phyloP scores from a whole-genome alignment of 1,140 invertebrate genomes.

The Heliconius eleuchia region DNA sequence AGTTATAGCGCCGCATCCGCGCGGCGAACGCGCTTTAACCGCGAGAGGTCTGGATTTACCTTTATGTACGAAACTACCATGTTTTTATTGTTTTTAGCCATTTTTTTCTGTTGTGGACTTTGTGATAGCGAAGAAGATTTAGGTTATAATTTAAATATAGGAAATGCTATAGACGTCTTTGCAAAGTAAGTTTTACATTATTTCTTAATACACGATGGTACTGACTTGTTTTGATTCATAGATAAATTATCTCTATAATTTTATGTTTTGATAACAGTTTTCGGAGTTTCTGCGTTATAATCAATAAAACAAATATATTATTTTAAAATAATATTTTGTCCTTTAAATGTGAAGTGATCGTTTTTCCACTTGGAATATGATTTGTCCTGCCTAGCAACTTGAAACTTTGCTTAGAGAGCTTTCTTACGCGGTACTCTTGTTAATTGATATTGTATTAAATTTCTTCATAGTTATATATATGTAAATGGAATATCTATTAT shows the following conservation, averaged over 20 bases:
- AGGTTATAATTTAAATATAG: slow-evolving; percentile 67
- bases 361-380: neutral
- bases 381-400: neutral
- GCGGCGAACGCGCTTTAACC: slow-evolving; percentile 41
- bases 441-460: neutral
- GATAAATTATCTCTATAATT: slow-evolving; percentile 12
- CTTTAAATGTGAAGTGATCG: neutral
- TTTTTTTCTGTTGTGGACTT: slow-evolving; percentile 51
- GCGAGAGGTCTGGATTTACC: slow-evolving; percentile 11
- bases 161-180: slow-evolving; percentile 72
- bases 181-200: slow-evolving; percentile 63
- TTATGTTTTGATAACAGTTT: neutral
- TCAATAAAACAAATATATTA: neutral
- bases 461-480: neutral
- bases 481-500: neutral
- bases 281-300: neutral
- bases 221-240: slow-evolving; percentile 20
- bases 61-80: slow-evolving; percentile 36
- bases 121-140: slow-evolving; percentile 66
- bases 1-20: slow-evolving; percentile 52
- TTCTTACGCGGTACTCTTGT: neutral
- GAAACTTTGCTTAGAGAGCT: slow-evolving; percentile 4
- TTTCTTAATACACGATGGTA: neutral
- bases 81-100: slow-evolving; percentile 45
- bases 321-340: neutral